These are phyloP conservation scores for Morpho achilles DNA, from an alignment of 2,888 invertebrate genomes.

Conservation along the genomic window DNA sequence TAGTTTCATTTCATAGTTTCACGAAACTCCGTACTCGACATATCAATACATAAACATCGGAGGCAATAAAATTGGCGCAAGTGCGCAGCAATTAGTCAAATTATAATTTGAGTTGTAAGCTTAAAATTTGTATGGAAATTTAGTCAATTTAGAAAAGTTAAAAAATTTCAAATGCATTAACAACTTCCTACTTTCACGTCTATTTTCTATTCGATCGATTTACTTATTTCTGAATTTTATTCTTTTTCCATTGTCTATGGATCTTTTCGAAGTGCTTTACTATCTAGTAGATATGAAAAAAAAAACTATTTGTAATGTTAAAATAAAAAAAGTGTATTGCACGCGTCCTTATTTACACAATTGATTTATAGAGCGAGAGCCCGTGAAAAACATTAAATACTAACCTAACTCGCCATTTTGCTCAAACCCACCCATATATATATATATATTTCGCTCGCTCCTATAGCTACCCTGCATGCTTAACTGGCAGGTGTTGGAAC, in stretches of 20 bases:
- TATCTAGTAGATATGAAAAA: conserved; percentile 72
- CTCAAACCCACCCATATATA: too few species aligned
- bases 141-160: conserved; percentile 70
- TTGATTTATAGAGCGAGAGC: conserved; percentile 1
- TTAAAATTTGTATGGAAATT: conserved; percentile 20
- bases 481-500: too few species aligned
- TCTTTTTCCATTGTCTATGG: conserved; percentile 52
- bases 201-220: conserved; percentile 11
- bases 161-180: conserved; percentile 33
- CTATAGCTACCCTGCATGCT: too few species aligned
- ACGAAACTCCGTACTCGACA: conserved; percentile 50
- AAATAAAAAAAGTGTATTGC: conserved; percentile 63
- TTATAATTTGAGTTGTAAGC: conserved; percentile 5
- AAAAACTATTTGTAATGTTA: conserved; percentile 71
- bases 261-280: conserved; percentile 79
- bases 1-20: background rate
- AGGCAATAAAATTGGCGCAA: conserved; percentile 52
- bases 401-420: too few species aligned
- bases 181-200: conserved; percentile 24
- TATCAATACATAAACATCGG: conserved; percentile 64
- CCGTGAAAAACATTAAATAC: too few species aligned
- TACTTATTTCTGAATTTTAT: conserved; percentile 2
- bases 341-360: conserved; percentile 43
- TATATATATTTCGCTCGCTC: too few species aligned
- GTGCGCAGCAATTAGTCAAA: too few species aligned